phyloP scores from a whole-genome alignment of 2,113 vertebrate species.

The Coryphaenoides rupestris region DNA sequence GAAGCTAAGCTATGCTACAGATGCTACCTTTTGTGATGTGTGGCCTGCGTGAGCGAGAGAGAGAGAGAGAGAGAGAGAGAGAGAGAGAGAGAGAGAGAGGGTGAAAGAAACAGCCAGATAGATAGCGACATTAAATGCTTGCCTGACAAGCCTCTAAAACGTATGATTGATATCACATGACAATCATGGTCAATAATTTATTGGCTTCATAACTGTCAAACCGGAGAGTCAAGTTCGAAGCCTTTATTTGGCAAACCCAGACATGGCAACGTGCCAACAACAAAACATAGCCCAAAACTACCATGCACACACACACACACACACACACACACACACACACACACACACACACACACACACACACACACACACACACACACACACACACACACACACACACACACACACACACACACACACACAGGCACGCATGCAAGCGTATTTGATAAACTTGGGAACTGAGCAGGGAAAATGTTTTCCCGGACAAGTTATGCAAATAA shows the following conservation, averaged over 20 bases:
- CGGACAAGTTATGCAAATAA: slow-evolving; percentile 67
- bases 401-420: too few species aligned
- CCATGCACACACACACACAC: neutral
- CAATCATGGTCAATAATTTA: neutral
- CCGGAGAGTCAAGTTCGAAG: too few species aligned
- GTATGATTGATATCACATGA: neutral
- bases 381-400: too few species aligned
- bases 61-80: slow-evolving; percentile 4
- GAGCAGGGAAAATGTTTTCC: slow-evolving; percentile 59
- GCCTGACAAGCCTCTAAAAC: neutral
- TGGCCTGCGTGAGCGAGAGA: neutral
- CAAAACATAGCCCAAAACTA: neutral
- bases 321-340: slow-evolving; percentile 14
- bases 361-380: too few species aligned
- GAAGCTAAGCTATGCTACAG: too few species aligned
- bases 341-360: too few species aligned
- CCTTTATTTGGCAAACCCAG: neutral
- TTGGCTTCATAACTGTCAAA: too few species aligned
- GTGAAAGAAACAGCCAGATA: too few species aligned
- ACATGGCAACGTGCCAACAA: neutral
- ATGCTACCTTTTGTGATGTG: too few species aligned
- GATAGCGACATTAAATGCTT: too few species aligned
- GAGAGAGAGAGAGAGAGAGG: too few species aligned
- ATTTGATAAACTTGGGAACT: slow-evolving; percentile 58
- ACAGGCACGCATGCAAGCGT: too few species aligned